These are phyloP conservation scores for Drosophila lacteicornis DNA, from an alignment of 1,140 invertebrate species.

Conservation along the genomic window DNA sequence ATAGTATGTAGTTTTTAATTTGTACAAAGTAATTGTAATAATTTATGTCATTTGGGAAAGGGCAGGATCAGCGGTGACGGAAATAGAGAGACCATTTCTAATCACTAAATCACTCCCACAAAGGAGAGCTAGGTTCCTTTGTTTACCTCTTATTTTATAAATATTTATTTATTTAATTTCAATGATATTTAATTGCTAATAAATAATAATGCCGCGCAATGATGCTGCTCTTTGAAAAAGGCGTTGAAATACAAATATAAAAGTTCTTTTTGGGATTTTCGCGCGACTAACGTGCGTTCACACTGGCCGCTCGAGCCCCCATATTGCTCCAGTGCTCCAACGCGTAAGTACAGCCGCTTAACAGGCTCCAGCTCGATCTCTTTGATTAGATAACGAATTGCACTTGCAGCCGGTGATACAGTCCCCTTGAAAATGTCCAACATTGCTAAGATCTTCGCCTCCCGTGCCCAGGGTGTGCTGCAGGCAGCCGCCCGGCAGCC, in stretches of 20 bases:
- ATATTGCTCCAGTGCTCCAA: conserved; percentile 55
- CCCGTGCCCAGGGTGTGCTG: conserved; percentile 66
- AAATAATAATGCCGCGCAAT: not conserved
- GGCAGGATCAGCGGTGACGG: too few species aligned
- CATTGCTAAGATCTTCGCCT: conserved; percentile 74
- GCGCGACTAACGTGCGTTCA: not conserved
- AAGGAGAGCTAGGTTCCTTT: too few species aligned
- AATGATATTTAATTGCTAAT: not conserved
- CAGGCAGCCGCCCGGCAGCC: conserved; percentile 74
- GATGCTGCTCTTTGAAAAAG: not conserved
- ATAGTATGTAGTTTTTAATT: not conserved
- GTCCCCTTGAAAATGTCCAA: conserved; percentile 69
- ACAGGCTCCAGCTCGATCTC: not conserved
- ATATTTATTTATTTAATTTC: not conserved
- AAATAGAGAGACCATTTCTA: too few species aligned
- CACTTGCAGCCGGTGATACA: conserved; percentile 13
- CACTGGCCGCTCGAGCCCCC: conserved; percentile 27
- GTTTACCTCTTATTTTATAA: not conserved
- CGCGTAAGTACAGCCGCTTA: conserved; percentile 53
- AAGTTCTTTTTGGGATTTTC: not conserved
- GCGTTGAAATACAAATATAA: not conserved
- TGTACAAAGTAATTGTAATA: not conserved
- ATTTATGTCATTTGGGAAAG: not conserved
- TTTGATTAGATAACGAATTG: conserved; percentile 38
- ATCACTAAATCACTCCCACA: too few species aligned